These are phyloP conservation scores for Rhizomys pruinosus DNA, from an alignment of 2,113 vertebrate genomes.

Conservation along the genomic window DNA sequence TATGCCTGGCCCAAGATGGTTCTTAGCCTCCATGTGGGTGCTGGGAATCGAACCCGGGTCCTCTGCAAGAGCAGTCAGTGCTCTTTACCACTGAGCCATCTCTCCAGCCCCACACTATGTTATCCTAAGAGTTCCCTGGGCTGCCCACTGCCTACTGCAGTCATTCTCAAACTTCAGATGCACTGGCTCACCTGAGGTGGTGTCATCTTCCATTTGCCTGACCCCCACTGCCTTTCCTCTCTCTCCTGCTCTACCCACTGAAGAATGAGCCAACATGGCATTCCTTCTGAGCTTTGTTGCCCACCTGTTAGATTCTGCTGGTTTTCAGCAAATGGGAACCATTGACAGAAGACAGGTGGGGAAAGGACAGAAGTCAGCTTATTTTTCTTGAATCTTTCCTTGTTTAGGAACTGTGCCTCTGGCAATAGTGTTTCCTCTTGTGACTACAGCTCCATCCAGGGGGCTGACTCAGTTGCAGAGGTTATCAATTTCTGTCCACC, in stretches of 20 bases:
- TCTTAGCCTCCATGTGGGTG: too few relatives aligned
- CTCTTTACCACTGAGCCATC: too few relatives aligned
- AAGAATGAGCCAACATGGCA: background rate
- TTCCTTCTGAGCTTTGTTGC: background rate
- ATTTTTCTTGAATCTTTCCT: background rate
- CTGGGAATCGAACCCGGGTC: too few relatives aligned
- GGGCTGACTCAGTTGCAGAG: constrained; percentile 39
- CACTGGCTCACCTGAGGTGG: background rate
- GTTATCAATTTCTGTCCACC: constrained; percentile 42
- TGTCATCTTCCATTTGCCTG: background rate
- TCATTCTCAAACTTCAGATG: background rate
- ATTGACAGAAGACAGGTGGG: background rate
- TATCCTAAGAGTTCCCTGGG: background rate
- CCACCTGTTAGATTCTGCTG: background rate
- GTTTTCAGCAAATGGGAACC: background rate
- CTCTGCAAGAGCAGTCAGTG: too few relatives aligned
- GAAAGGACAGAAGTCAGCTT: background rate
- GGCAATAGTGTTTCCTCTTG: constrained; percentile 1
- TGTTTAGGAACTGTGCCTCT: constrained; percentile 6
- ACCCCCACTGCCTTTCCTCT: background rate
- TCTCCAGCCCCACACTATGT: too few relatives aligned
- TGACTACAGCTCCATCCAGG: background rate
- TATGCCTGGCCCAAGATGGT: too few relatives aligned
- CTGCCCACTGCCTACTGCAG: fast-evolving
- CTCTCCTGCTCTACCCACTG: background rate